Percentiles rank a stretch among this genome's conserved stretches.
phyloP scores from a whole-genome alignment of 2,888 invertebrate genomes.

The Cephus pygmeus region DNA sequence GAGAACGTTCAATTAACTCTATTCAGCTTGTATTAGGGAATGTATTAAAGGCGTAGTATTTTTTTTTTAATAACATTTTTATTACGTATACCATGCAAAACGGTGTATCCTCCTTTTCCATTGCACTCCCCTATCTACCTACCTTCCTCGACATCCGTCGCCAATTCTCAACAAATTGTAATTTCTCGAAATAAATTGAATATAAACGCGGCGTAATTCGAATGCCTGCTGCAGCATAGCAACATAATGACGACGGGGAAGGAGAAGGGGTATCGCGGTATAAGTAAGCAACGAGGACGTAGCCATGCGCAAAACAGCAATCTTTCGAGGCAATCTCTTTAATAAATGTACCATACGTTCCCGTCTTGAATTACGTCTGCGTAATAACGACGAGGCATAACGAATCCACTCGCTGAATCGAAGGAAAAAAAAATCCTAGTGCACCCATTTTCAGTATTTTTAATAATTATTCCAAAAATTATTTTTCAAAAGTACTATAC shows the following conservation, averaged over 20 bases:
- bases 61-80: neutral
- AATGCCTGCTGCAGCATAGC: conserved; percentile 58
- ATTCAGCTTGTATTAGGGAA: neutral
- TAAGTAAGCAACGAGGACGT: conserved; percentile 42
- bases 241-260: conserved; percentile 50
- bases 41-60: neutral
- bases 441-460: neutral
- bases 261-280: conserved; percentile 27
- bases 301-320: conserved; percentile 61
- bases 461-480: neutral
- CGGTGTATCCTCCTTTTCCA: neutral
- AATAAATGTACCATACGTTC: conserved; percentile 60
- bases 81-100: neutral
- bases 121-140: neutral
- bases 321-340: conserved; percentile 62
- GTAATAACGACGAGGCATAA: conserved; percentile 18
- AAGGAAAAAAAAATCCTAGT: neutral
- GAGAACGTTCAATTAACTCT: neutral
- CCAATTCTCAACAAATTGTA: conserved; percentile 60
- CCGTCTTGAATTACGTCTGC: conserved; percentile 42
- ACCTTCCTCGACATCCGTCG: conserved; percentile 2
- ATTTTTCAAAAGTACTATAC: neutral
- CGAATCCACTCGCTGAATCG: neutral
- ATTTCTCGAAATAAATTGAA: conserved; percentile 64
- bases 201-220: conserved; percentile 62